Evolutionary conservation across 2,113 vertebrate genomes (phyloP).

Genomic region (Azemiops feae): DNA sequence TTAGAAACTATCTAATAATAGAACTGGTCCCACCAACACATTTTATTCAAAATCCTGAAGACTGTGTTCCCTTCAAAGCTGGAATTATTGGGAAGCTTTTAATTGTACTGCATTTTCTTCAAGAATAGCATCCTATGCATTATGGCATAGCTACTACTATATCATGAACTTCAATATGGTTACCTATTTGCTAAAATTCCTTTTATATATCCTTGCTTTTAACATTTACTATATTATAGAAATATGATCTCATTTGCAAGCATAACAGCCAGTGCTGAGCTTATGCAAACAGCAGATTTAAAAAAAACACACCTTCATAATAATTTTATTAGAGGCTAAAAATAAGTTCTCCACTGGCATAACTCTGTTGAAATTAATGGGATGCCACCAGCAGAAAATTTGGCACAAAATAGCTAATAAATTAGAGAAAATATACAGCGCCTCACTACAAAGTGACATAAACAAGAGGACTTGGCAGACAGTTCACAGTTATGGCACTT

Average conservation of each 20-base stretch:
- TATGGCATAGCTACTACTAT: background rate
- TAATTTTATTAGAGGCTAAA: background rate
- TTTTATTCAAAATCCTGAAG: background rate
- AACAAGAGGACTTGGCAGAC: background rate
- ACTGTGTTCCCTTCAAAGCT: background rate
- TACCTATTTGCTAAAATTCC: background rate
- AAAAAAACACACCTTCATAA: background rate
- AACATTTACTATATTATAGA: background rate
- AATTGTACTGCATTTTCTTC: background rate
- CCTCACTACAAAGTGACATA: background rate
- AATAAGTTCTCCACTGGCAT: background rate
- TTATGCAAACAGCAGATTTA: constrained; percentile 1
- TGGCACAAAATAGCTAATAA: background rate
- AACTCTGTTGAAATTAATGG: background rate
- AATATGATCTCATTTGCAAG: background rate
- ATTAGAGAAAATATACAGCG: background rate
- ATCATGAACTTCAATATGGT: background rate
- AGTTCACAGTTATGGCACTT: background rate
- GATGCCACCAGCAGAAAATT: background rate
- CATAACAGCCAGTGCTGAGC: background rate
- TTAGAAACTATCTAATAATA: background rate
- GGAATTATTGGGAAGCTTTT: background rate
- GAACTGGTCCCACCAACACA: background rate
- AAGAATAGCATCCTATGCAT: background rate
- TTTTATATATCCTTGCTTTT: background rate